Evolutionary conservation across 92 coral and sea anemone species (phyloP).

Genomic region (Palythoa heliodiscus): DNA sequence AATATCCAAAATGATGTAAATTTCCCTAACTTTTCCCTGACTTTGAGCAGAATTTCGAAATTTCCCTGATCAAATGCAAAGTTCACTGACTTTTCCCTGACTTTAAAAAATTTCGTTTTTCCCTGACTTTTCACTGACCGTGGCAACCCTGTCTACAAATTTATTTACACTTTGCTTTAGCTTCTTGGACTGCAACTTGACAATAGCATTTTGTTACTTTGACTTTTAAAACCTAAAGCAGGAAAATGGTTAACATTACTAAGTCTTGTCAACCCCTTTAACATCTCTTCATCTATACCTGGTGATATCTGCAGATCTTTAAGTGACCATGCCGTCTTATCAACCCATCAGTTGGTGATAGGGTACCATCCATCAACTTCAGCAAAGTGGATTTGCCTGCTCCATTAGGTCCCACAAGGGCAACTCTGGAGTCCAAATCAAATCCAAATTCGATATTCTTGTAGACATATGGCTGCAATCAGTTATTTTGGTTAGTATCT

Average conservation of each 20-base stretch:
- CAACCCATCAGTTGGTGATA: slow-evolving; percentile 95
- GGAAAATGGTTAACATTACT: neutral
- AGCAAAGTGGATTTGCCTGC: slow-evolving; percentile 96
- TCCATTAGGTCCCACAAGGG: slow-evolving; percentile 98
- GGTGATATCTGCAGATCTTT: slow-evolving; percentile 96
- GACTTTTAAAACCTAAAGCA: too few relatives aligned
- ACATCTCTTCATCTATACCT: slow-evolving; percentile 63
- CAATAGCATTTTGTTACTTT: too few relatives aligned
- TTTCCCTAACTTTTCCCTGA: too few relatives aligned
- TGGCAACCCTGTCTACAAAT: too few relatives aligned
- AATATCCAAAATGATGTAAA: too few relatives aligned
- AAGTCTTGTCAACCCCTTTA: neutral
- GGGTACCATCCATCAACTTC: slow-evolving; percentile 89
- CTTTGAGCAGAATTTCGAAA: too few relatives aligned
- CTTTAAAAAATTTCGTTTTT: too few relatives aligned
- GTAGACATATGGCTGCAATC: slow-evolving; percentile 81
- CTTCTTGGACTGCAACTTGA: too few relatives aligned
- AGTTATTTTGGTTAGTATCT: neutral
- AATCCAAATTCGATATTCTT: slow-evolving; percentile 92
- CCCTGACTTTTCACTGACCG: too few relatives aligned
- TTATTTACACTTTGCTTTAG: too few relatives aligned
- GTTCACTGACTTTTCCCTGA: too few relatives aligned
- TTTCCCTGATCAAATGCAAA: too few relatives aligned
- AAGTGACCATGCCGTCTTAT: slow-evolving; percentile 97
- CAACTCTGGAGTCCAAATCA: slow-evolving; percentile 94